Percentiles rank a stretch among this genome's conserved stretches.
Conservation (phyloP, 2,113 vertebrate genomes). For the Trematomus loennbergii region DNA sequence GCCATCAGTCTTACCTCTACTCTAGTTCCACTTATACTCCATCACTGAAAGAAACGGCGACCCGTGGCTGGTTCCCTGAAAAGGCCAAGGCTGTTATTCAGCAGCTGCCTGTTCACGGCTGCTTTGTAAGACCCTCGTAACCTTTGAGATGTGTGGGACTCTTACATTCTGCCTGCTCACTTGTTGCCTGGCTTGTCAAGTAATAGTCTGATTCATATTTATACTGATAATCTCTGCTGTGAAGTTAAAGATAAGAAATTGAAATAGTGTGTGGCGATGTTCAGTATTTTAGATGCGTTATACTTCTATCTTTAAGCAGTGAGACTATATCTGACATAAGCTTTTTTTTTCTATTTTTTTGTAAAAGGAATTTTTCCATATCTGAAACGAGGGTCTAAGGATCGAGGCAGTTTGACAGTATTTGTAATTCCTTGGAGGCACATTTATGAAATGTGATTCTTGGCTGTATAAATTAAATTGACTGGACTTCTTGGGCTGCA, state of each 20-base stretch:
- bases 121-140: conserved; percentile 30
- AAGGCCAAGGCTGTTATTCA: conserved; percentile 39
- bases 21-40: conserved; percentile 2
- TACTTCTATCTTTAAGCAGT: background rate
- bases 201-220: conserved; percentile 9
- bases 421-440: too few species aligned
- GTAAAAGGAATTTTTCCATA: background rate
- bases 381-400: background rate
- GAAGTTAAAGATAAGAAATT: background rate
- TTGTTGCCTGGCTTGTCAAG: conserved; percentile 9
- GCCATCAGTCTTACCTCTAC: conserved; percentile 12
- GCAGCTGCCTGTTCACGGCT: conserved; percentile 34
- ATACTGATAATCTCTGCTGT: background rate
- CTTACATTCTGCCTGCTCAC: conserved; percentile 16
- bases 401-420: background rate
- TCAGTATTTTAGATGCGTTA: background rate
- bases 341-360: background rate
- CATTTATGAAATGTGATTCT: background rate
- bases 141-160: conserved; percentile 33
- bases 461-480: background rate
- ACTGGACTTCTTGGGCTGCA: background rate
- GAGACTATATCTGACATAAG: too few species aligned
- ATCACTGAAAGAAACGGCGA: conserved; percentile 14
- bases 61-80: conserved; percentile 13
- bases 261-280: background rate